phyloP scores from a whole-genome alignment of 2,113 vertebrate genomes.

The human (Homo sapiens) region DNA sequence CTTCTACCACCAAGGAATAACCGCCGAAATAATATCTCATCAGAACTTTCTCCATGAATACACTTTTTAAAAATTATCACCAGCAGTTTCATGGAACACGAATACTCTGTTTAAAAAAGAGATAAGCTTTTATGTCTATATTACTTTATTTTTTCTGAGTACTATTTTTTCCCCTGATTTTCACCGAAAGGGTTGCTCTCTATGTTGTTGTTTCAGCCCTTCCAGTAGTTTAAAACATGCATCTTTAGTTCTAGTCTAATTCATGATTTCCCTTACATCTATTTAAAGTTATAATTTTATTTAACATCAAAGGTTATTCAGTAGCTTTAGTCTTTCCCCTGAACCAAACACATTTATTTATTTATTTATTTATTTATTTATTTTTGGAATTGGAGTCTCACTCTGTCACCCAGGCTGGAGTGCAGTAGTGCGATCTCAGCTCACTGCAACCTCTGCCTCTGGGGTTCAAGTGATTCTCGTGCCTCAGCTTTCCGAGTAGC shows the following conservation, averaged over 20 bases:
- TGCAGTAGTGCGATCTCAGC: accelerated
- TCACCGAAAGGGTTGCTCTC: not conserved
- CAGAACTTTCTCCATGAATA: not conserved
- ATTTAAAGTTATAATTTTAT: not conserved
- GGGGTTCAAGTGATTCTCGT: too few species aligned
- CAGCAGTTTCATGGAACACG: too few species aligned
- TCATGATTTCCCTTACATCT: not conserved
- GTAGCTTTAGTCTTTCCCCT: not conserved
- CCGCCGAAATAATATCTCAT: not conserved
- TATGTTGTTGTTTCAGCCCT: not conserved
- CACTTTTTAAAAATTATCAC: not conserved
- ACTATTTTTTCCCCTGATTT: not conserved
- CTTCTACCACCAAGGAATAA: not conserved
- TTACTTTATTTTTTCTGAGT: not conserved
- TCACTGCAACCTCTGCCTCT: too few species aligned
- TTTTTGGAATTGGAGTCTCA: too few species aligned
- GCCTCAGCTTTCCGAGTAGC: too few species aligned
- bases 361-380: too few species aligned
- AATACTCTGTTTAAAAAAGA: too few species aligned
- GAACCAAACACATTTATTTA: not conserved
- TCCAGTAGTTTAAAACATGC: not conserved
- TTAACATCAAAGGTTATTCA: not conserved
- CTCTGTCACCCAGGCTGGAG: too few species aligned
- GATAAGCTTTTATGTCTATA: not conserved
- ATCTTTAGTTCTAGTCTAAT: not conserved